Evolutionary conservation across 2,888 invertebrate genomes (phyloP).

Genomic region (Vannuccia rotundouncinata): DNA sequence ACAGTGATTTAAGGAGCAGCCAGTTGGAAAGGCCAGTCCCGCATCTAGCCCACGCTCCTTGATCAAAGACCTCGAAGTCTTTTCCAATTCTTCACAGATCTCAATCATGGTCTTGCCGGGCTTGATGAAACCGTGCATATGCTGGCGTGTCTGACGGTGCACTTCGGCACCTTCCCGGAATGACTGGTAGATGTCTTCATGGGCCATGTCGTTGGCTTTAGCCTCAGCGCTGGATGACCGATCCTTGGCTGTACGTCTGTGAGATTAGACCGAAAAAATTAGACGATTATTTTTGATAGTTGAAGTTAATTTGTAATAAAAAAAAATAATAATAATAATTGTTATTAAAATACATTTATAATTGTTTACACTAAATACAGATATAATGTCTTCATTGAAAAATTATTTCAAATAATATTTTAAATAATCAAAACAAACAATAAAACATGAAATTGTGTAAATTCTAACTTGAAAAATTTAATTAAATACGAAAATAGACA

Average conservation of each 20-base stretch:
- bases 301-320: too few species aligned
- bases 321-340: too few species aligned
- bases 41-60: slow-evolving; percentile 89
- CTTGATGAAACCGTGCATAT: slow-evolving; percentile 86
- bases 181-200: slow-evolving; percentile 86
- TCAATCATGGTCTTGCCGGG: slow-evolving; percentile 99
- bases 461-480: too few species aligned
- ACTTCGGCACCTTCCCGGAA: slow-evolving; percentile 92
- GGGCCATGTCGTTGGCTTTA: slow-evolving; percentile 77
- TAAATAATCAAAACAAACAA: too few species aligned
- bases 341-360: too few species aligned
- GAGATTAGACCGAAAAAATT: slow-evolving; percentile 40
- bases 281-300: too few species aligned
- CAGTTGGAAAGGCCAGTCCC: slow-evolving; percentile 76
- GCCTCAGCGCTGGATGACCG: slow-evolving; percentile 67
- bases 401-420: too few species aligned
- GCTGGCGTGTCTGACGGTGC: slow-evolving; percentile 75
- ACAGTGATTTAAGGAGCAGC: slow-evolving; percentile 91
- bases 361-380: too few species aligned
- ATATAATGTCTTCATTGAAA: too few species aligned
- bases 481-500: too few species aligned
- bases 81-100: slow-evolving; percentile 76
- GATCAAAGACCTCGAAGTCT: slow-evolving; percentile 79
- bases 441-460: too few species aligned
- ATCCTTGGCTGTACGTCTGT: slow-evolving; percentile 70